These are phyloP conservation scores for Marasmarcha lunaedactyla DNA, from an alignment of 2,888 invertebrate genomes.

Conservation along the genomic window DNA sequence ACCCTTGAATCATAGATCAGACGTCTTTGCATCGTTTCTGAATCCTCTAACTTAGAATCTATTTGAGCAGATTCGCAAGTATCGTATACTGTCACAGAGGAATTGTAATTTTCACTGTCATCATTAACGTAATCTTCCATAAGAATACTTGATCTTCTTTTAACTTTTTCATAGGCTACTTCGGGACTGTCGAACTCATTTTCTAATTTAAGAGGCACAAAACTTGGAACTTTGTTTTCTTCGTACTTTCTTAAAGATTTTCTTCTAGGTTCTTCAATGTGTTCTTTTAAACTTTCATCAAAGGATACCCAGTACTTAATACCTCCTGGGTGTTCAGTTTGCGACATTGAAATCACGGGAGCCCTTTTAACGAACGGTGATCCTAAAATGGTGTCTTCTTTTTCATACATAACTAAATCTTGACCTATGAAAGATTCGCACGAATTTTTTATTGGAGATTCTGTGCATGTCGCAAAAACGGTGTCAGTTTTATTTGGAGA, in stretches of 20 bases:
- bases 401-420: conserved; percentile 31
- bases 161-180: background rate
- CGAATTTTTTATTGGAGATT: conserved; percentile 32
- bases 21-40: conserved; percentile 17
- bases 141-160: conserved; percentile 15
- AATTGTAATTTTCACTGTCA: conserved; percentile 15
- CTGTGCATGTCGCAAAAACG: conserved; percentile 33
- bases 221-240: conserved; percentile 41
- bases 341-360: conserved; percentile 49
- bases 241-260: conserved; percentile 9
- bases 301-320: conserved; percentile 61
- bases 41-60: conserved; percentile 9
- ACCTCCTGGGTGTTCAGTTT: conserved; percentile 44
- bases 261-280: conserved; percentile 12
- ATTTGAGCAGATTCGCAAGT: conserved; percentile 22
- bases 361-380: conserved; percentile 44
- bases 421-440: conserved; percentile 15
- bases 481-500: conserved; percentile 27
- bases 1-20: conserved; percentile 30
- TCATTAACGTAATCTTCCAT: conserved; percentile 18
- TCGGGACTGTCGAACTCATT: conserved; percentile 5
- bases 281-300: conserved; percentile 31
- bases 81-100: conserved; percentile 22
- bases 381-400: conserved; percentile 28
- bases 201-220: conserved; percentile 27